Percentiles rank a stretch among this genome's conserved stretches.
Evolutionary conservation across 2,888 invertebrate species (phyloP).

Genomic region (Thecophora atra): DNA sequence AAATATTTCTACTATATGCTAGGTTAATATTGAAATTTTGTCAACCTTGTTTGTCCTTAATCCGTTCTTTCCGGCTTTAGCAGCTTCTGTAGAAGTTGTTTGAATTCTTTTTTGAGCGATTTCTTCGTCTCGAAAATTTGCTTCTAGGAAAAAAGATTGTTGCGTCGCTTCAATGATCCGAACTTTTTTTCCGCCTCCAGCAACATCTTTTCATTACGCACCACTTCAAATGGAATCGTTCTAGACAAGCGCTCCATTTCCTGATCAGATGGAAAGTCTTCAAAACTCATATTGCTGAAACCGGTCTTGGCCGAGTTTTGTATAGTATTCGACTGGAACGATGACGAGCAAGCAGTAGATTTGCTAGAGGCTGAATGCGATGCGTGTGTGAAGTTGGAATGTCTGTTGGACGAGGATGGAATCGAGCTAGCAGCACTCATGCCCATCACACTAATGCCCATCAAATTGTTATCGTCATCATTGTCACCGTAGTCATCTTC

Average conservation of each 20-base stretch:
- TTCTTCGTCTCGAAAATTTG: constrained; percentile 52
- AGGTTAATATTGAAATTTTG: not conserved
- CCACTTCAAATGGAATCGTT: constrained; percentile 74
- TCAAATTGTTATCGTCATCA: constrained; percentile 42
- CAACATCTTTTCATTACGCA: constrained; percentile 68
- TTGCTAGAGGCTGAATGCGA: constrained; percentile 14
- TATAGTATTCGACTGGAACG: constrained; percentile 64
- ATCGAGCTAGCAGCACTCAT: not conserved
- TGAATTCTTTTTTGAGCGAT: constrained; percentile 53
- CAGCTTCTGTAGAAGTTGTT: constrained; percentile 52
- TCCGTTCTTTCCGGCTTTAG: constrained; percentile 38
- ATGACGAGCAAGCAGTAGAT: constrained; percentile 37
- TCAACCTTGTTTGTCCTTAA: not conserved
- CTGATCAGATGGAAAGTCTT: constrained; percentile 77
- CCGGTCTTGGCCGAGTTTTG: constrained; percentile 68
- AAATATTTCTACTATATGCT: not conserved
- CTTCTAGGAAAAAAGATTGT: constrained; percentile 69
- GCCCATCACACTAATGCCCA: constrained; percentile 7
- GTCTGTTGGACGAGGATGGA: constrained; percentile 37
- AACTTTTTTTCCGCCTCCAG: constrained; percentile 68
- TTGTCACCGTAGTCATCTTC: constrained; percentile 54
- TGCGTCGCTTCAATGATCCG: constrained; percentile 67
- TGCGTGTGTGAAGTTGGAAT: constrained; percentile 38
- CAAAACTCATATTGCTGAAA: constrained; percentile 80
- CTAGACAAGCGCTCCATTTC: constrained; percentile 64